These are phyloP conservation scores for Acanthopagrus latus DNA, from an alignment of 2,797 vertebrate genomes.

Conservation along the genomic window DNA sequence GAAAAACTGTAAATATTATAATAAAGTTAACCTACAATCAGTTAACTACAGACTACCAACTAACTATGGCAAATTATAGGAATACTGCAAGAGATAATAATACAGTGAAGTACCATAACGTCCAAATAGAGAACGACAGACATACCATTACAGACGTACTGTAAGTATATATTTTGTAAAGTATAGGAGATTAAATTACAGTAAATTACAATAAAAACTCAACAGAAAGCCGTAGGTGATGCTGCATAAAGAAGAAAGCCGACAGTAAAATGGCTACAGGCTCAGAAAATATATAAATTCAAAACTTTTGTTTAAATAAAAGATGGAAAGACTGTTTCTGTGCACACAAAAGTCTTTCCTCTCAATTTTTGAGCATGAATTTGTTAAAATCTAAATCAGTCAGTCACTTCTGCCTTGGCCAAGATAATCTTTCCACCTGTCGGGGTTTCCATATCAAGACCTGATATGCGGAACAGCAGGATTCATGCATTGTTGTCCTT, in stretches of 20 bases:
- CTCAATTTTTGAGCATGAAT: no score
- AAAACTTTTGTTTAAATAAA: no score
- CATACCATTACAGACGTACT: not conserved
- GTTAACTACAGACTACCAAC: conserved; percentile 20
- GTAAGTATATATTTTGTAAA: not conserved
- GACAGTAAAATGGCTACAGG: not conserved
- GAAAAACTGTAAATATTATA: no score
- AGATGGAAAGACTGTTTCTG: no score
- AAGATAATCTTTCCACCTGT: no score
- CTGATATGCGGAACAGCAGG: no score
- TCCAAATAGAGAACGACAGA: not conserved
- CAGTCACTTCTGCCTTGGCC: no score
- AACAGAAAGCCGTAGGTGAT: not conserved
- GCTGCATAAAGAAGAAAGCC: not conserved
- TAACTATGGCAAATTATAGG: conserved; percentile 12
- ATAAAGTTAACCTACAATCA: conserved; percentile 9
- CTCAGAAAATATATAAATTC: no score
- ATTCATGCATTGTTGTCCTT: no score
- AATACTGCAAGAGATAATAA: conserved; percentile 17
- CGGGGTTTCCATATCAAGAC: no score
- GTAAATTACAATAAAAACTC: not conserved
- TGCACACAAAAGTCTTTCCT: no score
- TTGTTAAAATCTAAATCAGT: no score
- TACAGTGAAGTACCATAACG: not conserved
- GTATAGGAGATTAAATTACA: not conserved